A percentile compares a stretch with the other conserved stretches of the same genome.
These are phyloP conservation scores for Zonitis immaculata DNA, from an alignment of 2,888 invertebrate genomes.

Conservation along the genomic window DNA sequence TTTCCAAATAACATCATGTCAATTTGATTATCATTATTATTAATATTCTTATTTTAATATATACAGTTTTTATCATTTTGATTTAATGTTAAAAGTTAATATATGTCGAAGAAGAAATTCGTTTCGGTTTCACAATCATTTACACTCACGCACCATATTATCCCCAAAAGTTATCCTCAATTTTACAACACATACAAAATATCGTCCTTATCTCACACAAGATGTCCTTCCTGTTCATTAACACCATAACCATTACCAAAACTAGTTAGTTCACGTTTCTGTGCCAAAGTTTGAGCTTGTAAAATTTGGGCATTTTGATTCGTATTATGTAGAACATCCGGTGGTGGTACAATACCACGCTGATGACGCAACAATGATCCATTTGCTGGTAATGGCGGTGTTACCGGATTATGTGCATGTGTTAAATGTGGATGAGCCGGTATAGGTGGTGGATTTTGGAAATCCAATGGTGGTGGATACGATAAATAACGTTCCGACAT, in stretches of 20 bases:
- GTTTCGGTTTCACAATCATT: neutral
- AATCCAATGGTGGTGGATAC: conserved; percentile 70
- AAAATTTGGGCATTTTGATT: conserved; percentile 47
- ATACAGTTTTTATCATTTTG: too few species aligned
- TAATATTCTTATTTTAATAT: conserved; percentile 13
- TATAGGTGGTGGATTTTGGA: conserved; percentile 49
- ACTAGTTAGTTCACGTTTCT: conserved; percentile 47
- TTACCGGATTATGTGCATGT: conserved; percentile 46
- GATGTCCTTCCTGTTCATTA: conserved; percentile 50
- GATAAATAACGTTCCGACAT: conserved; percentile 78
- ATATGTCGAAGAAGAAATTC: conserved; percentile 13
- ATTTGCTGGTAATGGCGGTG: conserved; percentile 43
- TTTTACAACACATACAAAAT: conserved; percentile 40
- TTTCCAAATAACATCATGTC: conserved; percentile 12
- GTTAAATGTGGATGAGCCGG: conserved; percentile 51
- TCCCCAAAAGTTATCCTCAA: too few species aligned
- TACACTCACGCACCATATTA: conserved; percentile 1
- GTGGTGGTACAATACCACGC: conserved; percentile 42
- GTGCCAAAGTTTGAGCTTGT: conserved; percentile 46
- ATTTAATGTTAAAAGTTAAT: conserved; percentile 12
- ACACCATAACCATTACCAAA: conserved; percentile 49
- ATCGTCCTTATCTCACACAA: conserved; percentile 48
- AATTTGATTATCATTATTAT: neutral
- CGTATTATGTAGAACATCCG: conserved; percentile 49
- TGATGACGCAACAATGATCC: conserved; percentile 46